A percentile compares a stretch with the other conserved stretches of the same genome.
These are phyloP conservation scores for Telenomus remus DNA, from an alignment of 1,140 invertebrate species.

Conservation along the genomic window DNA sequence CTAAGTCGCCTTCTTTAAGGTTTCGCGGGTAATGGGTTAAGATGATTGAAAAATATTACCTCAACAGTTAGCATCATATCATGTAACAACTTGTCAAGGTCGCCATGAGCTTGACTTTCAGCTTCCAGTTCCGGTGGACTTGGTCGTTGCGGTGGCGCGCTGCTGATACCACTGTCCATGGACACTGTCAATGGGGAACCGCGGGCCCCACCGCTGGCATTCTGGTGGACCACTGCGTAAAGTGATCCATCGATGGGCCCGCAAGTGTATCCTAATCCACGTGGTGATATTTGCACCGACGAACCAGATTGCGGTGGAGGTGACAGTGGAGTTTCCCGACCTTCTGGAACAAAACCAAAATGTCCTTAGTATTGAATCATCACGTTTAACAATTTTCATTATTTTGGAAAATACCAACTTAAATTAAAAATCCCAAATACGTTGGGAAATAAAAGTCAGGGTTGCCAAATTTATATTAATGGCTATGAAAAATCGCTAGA, in stretches of 20 bases:
- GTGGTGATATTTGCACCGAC: conserved; percentile 69
- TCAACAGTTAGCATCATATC: conserved; percentile 90
- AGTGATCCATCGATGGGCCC: conserved; percentile 91
- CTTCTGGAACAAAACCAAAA: conserved; percentile 63
- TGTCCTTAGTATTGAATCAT: neutral
- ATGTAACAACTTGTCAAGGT: conserved; percentile 84
- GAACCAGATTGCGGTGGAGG: conserved; percentile 68
- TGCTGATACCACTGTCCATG: conserved; percentile 90
- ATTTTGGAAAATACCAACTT: too few relatives aligned
- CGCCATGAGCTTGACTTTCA: conserved; percentile 74
- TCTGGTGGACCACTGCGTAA: conserved; percentile 85
- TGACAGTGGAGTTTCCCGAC: conserved; percentile 70
- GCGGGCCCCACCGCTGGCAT: conserved; percentile 73
- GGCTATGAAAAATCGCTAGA: too few relatives aligned
- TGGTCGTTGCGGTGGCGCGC: conserved; percentile 74
- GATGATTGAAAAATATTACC: conserved; percentile 66
- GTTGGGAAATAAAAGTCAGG: too few relatives aligned
- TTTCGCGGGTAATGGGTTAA: too few relatives aligned
- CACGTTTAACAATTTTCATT: too few relatives aligned
- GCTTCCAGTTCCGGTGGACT: conserved; percentile 69
- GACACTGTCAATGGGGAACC: conserved; percentile 85
- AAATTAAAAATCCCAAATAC: too few relatives aligned
- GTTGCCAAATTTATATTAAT: too few relatives aligned
- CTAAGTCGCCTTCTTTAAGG: too few relatives aligned
- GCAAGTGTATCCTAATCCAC: conserved; percentile 80